These are phyloP conservation scores for Pteronura brasiliensis DNA, from an alignment of 2,113 vertebrate species.

Conservation along the genomic window DNA sequence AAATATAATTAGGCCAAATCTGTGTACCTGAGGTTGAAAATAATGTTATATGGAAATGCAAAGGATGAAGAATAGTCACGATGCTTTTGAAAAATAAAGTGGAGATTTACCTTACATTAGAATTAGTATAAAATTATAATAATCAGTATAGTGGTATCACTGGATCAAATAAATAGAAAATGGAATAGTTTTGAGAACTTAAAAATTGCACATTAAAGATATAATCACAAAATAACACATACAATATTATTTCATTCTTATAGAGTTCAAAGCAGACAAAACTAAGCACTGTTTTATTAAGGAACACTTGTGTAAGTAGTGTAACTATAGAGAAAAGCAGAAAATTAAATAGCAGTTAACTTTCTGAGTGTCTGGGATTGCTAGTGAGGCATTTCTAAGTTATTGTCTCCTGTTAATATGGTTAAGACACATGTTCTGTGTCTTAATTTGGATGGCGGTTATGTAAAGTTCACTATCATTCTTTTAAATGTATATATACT, in stretches of 20 bases:
- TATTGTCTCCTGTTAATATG: not conserved
- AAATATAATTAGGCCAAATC: not conserved
- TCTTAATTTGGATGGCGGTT: not conserved
- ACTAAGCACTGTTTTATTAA: not conserved
- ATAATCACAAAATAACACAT: not conserved
- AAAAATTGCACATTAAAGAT: not conserved
- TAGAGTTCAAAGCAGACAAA: not conserved
- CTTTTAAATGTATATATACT: not conserved
- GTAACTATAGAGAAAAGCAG: not conserved
- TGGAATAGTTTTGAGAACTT: not conserved
- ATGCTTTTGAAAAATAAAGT: not conserved
- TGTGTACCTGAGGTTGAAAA: not conserved
- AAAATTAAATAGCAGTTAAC: not conserved
- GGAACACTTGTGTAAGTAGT: not conserved
- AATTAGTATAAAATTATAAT: not conserved
- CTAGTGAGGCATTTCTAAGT: not conserved
- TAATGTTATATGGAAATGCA: not conserved
- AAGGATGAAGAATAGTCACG: not conserved
- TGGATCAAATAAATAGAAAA: not conserved
- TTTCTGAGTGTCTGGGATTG: not conserved
- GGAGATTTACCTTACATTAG: not conserved
- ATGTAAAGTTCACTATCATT: not conserved
- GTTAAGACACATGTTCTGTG: not conserved
- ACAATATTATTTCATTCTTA: not conserved
- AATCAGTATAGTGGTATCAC: not conserved